Evolutionary conservation across 2,113 vertebrate genomes (phyloP), one percentile per base, ranked within the genome.

Genomic region (Quiscalus mexicanus): DNA sequence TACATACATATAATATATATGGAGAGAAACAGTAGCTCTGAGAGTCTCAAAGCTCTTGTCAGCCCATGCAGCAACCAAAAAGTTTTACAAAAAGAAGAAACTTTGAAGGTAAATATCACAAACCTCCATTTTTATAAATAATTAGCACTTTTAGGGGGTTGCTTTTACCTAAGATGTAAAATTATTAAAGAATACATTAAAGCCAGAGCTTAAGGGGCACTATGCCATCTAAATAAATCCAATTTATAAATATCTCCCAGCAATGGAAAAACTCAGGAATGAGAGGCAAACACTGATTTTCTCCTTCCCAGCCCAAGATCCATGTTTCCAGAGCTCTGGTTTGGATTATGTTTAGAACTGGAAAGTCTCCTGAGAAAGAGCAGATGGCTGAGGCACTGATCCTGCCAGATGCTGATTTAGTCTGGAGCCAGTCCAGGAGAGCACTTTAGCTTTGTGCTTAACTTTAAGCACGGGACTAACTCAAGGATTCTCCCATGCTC

Each of bases 281-380:
- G 63, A 86, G 91, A 73, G 22, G 55, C 0, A 0, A 88, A 70
- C 30, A 3, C 45, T 31, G 67, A 39, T 76, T 74, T 79, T 86
- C 63, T 62, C 39, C 87, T 77, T 77, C 76, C 88, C 88, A 94
- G 90, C 55, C 94, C 81, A 53, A 56, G 20, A 59, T 83, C 87
- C 71, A 49, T 55, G 85, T 67, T 91, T 94, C 74, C 67, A 50
- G 82, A 83, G 82, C 87, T 95, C 91, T 93, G 87, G 1, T 94
- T 96, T 80, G 75, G 87, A 93, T 97, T 93, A 93, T 33, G 91
- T 86, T 93, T 68, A 39, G 84, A 87, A 71, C 91, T 96, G 94
- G 95, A 83, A 94, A 74, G 71, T 67, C 90, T 96, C 95, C 87
- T 94, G 95, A 96, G 90, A 93, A 93, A 84, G 90, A 93, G 70